A percentile compares a stretch with the other conserved stretches of the same genome.
Conservation (phyloP, 2,888 invertebrate species). For the Chymomyza procnemis region DNA sequence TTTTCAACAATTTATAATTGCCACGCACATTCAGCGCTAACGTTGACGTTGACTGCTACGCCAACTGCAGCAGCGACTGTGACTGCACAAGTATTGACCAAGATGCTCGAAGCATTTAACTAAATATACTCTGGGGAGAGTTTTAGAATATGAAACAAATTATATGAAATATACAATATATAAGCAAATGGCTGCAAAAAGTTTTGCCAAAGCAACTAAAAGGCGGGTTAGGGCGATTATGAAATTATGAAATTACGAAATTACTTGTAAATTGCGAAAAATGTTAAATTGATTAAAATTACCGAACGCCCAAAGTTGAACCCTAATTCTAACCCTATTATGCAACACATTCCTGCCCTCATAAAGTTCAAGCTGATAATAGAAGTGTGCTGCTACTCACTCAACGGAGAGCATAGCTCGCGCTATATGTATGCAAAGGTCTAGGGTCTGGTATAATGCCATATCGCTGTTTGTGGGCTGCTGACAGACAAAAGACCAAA, state of each 20-base stretch:
- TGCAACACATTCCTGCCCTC: background rate
- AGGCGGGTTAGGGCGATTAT: too few species aligned
- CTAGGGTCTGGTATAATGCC: background rate
- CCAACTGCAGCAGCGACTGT: background rate
- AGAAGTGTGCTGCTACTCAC: too few species aligned
- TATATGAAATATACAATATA: background rate
- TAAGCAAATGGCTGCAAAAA: background rate
- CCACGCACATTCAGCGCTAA: conserved; percentile 38
- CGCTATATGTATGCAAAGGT: background rate
- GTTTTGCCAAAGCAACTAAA: background rate
- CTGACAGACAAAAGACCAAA: background rate
- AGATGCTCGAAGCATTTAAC: background rate
- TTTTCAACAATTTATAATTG: conserved; percentile 73
- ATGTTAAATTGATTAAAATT: background rate
- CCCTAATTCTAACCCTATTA: background rate
- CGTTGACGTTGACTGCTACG: background rate
- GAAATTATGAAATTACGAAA: background rate
- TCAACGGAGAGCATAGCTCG: too few species aligned
- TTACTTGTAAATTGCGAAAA: background rate
- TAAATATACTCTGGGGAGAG: background rate
- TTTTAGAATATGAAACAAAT: background rate
- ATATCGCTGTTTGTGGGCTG: background rate
- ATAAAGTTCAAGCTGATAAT: background rate
- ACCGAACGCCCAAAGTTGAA: background rate
- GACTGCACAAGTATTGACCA: background rate